phyloP scores from a whole-genome alignment of 2,888 invertebrate genomes.

The Rapana venosa region DNA sequence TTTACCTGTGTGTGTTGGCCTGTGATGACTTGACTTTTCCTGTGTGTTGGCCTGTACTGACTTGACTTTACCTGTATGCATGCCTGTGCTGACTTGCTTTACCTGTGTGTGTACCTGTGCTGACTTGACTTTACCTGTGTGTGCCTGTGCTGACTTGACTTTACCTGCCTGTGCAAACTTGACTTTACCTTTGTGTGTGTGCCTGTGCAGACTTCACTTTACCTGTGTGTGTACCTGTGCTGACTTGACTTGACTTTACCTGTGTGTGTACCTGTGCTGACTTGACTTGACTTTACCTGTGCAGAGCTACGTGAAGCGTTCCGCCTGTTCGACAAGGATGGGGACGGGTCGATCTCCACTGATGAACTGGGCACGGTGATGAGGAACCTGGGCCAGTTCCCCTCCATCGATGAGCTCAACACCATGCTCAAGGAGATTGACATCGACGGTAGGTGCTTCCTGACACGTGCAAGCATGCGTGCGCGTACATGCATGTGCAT shows the following conservation, averaged over 20 bases:
- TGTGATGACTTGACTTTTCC: too few relatives aligned
- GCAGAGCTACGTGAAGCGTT: conserved; percentile 74
- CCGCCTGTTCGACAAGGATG: conserved; percentile 75
- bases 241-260: background rate
- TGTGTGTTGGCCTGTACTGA: too few relatives aligned
- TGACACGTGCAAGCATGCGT: background rate
- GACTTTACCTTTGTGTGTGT: too few relatives aligned
- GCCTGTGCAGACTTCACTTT: too few relatives aligned
- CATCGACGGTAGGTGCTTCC: conserved; percentile 69
- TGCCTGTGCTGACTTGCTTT: too few relatives aligned
- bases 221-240: too few relatives aligned
- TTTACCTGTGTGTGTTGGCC: too few relatives aligned
- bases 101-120: too few relatives aligned
- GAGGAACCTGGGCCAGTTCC: conserved; percentile 73
- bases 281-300: background rate
- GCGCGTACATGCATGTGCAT: too few relatives aligned
- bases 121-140: background rate
- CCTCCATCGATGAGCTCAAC: conserved; percentile 70
- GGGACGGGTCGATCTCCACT: conserved; percentile 73
- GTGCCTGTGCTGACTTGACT: too few relatives aligned
- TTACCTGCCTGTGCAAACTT: too few relatives aligned
- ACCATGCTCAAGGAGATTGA: conserved; percentile 74
- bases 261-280: conserved; percentile 28
- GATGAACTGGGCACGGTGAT: conserved; percentile 74
- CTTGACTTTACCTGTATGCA: too few relatives aligned